Base-by-base conservation (phyloP, 2,888 invertebrate species). In the Scaptomyza polygonia region DNA sequence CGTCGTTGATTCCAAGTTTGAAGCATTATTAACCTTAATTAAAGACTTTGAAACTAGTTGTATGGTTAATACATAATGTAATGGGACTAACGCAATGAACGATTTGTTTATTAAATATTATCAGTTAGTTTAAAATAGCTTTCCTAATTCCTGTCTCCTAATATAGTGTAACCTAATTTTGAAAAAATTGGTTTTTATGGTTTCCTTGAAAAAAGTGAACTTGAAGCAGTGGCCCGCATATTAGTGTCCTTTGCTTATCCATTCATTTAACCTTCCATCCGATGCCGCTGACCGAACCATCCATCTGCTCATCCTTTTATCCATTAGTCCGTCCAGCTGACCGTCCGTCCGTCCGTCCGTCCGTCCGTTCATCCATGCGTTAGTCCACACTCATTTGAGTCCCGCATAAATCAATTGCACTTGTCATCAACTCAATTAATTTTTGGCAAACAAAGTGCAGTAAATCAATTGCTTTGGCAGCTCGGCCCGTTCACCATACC, bases 391-490 rank as follows among this genome's bases (percentile, higher is more conserved):
- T 89, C 89, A 89, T 89, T 90, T 88, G 89, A 84, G 89, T 88
- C 90, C 89, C 90, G 90, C 90, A 91, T 91, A 91, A 91, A 91
- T 91, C 90, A 91, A 91, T 91, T 91, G 91, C 91, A 91, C 91
- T 91, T 91, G 91, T 91, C 91, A 91, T 91, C 91, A 91, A 91
- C 91, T 91, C 91, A 91, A 91, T 91, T 91, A 91, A 91, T 91
- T 91, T 91, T 91, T 91, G 91, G 91, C 91, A 91, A 91, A 91
- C 90, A 90, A 90, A 89, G 87, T 88, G 89, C 89, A 85, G 84
- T 85, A 85, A 85, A 91, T 91, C 91, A 91, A 91, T 91, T 91
- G 91, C 88, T 90, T 89, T 90, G 90, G 89, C 90, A 90, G 86
- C 86, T 86, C 75, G 70, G 77, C 84, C 83, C 77, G 81, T 75